Base-by-base conservation (phyloP, 2,888 invertebrate genomes). In the Pheosia gnoma region DNA sequence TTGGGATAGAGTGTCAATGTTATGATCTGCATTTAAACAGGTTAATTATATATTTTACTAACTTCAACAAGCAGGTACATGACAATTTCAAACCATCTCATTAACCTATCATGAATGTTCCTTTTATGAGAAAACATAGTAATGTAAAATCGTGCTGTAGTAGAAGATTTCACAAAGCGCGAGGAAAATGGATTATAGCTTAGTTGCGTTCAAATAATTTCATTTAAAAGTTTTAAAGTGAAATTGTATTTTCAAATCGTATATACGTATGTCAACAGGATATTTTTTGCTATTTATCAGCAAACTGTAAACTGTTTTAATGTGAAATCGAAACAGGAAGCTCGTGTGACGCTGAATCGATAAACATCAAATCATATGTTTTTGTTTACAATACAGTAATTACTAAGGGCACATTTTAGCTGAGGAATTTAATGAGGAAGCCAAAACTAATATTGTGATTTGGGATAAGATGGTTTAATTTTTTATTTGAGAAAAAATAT, bases 241-340 rank as follows among this genome's bases (percentile, higher is more conserved):
- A 52, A 52, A 52, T 4, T 52, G 52, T 52, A 52, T 36, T 4
- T 36, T 52, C 37, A 4, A 52, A 36, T 52, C 8, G 37, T 52
- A 25, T 51, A 2, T 52, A 13, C 8, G 36, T 37, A 37, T 36
- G 38, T 3, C 38, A 39, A 37, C 37, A 37, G 38, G 54, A 38
- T 39, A 37, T 38, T 54, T 39, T 54, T 25, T 11, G n/a, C 38
- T 11, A 25, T n/a, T 36, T 52, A 37, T 52, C 37, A 37, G 10
- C 47, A 47, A 47, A 47, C 47, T 47, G 47, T 7, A 51, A 51
- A n/a, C 8, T 25, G 25, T 51, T 51, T 51, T 51, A 51, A 51
- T 51, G 51, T 51, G 25, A 51, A 13, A 6, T 8, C 7, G 25
- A 13, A 25, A 13, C 51, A 8, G 51, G 25, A 51, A 51, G 25